phyloP scores from a whole-genome alignment of 2,888 invertebrate species.

The Ichneumon xanthorius region DNA sequence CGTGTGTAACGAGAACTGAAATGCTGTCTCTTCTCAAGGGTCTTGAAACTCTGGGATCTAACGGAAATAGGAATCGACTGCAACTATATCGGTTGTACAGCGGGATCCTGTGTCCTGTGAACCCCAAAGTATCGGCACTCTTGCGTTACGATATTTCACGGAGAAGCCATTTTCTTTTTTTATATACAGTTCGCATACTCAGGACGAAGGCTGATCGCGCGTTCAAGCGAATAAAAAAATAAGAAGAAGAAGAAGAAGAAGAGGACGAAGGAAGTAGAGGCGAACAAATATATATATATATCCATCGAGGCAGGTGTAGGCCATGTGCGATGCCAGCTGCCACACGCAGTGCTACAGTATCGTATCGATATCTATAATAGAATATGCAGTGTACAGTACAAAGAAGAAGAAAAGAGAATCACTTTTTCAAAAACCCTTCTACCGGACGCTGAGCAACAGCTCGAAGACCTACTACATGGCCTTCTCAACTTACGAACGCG shows the following conservation, averaged over 20 bases:
- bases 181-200: background rate
- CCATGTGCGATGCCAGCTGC: conserved; percentile 64
- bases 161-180: background rate
- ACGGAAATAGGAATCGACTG: no score
- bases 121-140: no score
- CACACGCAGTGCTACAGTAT: conserved; percentile 32
- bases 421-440: conserved; percentile 44
- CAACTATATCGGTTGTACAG: no score
- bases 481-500: conserved; percentile 49
- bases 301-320: conserved; percentile 63
- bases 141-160: no score
- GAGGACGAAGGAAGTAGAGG: conserved; percentile 27
- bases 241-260: conserved; percentile 5
- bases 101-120: no score
- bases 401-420: conserved; percentile 27
- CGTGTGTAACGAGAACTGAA: no score
- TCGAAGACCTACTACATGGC: conserved; percentile 37
- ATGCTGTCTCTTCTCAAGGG: no score
- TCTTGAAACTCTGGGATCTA: no score
- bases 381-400: conserved; percentile 4
- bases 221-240: conserved; percentile 42
- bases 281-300: conserved; percentile 45
- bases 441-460: conserved; percentile 19
- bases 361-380: conserved; percentile 20
- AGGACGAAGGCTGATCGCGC: background rate